phyloP scores from a whole-genome alignment of 2,888 invertebrate genomes.

The Himalopsyche japonica region DNA sequence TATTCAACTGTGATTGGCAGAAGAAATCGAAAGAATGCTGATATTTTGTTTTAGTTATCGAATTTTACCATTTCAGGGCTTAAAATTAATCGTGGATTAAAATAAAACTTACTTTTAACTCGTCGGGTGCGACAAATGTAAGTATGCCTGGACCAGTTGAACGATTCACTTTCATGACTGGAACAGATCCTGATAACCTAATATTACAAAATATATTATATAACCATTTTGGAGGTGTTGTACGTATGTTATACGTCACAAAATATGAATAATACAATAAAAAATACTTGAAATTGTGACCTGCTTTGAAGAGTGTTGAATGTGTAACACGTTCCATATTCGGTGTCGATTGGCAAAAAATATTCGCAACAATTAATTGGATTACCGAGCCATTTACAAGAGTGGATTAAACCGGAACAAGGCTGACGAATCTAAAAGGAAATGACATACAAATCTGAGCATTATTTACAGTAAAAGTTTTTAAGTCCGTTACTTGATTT shows the following conservation, averaged over 20 bases:
- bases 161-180: constrained; percentile 51
- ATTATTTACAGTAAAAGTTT: too few species aligned
- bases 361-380: constrained; percentile 57
- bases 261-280: too few species aligned
- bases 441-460: too few species aligned
- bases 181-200: constrained; percentile 43
- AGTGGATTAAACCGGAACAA: constrained; percentile 53
- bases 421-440: constrained; percentile 51
- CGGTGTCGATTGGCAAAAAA: constrained; percentile 56
- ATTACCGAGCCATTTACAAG: constrained; percentile 55
- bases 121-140: constrained; percentile 51
- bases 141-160: constrained; percentile 57
- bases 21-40: too few species aligned
- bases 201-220: background rate
- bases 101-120: constrained; percentile 53
- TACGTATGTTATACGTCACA: too few species aligned
- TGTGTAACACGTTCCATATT: constrained; percentile 58
- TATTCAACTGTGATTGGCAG: too few species aligned
- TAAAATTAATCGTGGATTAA: too few species aligned
- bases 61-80: too few species aligned
- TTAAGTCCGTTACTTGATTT: too few species aligned
- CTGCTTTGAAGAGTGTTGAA: constrained; percentile 59
- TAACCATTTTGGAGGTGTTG: too few species aligned
- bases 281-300: constrained; percentile 44
- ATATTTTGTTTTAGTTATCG: too few species aligned